Evolutionary conservation across 2,113 vertebrate genomes (phyloP), one percentile per base, ranked within the genome.

Genomic region (Pungitius pungitius): DNA sequence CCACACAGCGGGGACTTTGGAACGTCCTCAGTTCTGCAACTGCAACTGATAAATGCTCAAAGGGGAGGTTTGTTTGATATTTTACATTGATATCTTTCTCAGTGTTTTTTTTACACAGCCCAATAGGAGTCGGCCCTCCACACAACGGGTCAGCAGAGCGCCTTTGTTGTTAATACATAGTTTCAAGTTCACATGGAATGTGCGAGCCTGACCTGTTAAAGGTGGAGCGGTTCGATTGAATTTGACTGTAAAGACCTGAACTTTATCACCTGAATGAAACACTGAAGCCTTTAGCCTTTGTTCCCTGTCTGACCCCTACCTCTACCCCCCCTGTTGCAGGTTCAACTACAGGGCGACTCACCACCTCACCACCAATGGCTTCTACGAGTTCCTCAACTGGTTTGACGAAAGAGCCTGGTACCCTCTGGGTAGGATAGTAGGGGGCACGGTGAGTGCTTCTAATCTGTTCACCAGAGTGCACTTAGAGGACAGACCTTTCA

Each of bases 361-460:
- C 93, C 95, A 97, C 91, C 96, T 98, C 90, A 95, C 96, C 78
- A 96, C 96, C 84, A 96, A 97, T 79, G 96, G 96, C 74, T 97
- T 98, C 93, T 98, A 98, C 83, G 96, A 98, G 90, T 98, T 98
- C 94, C 95, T 98, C 90, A 98, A 98, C 92, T 98, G 97, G 96
- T 98, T 98, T 92, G 96, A 98, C 71, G 96, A 98, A 91, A 93
- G 96, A 93, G 96, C 96, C 80, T 98, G 96, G 96, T 98, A 98
- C 91, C 96, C 96, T 73, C 90, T 98, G 83, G 96, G 96, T 90
- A 96, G 96, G 93, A 98, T 98, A 90, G 96, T 98, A 55, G 96
- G 96, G 83, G 96, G 96, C 86, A 98, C 96, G 88, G 96, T 97
- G 94, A 96, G 96, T 95, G n/a, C n/a, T n/a, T n/a, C 69, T 82